Percentiles rank a stretch among this genome's conserved stretches.
Evolutionary conservation across 53 echinoderm and acorn worm species (phyloP).

Genomic region (Patiria pectinifera): DNA sequence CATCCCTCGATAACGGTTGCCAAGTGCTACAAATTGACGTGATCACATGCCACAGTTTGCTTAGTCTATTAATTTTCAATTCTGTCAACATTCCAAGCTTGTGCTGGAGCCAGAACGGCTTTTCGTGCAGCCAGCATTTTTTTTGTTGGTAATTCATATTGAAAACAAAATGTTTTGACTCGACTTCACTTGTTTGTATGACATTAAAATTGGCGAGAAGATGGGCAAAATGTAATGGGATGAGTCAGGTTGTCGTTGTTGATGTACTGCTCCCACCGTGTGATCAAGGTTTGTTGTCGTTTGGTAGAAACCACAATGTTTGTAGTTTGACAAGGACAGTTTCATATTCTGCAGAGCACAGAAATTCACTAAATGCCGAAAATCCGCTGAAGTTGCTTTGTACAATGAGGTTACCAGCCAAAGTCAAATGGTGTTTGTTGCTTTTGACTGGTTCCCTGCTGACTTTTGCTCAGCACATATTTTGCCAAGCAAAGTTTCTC

Average conservation of each 20-base stretch:
- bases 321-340: background rate
- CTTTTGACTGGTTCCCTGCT: too few relatives aligned
- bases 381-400: too few relatives aligned
- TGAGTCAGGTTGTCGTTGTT: too few relatives aligned
- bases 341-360: background rate
- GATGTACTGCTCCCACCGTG: too few relatives aligned
- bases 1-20: constrained; percentile 9
- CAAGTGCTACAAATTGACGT: constrained; percentile 9
- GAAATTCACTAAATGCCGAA: too few relatives aligned
- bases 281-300: too few relatives aligned
- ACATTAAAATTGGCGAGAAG: background rate
- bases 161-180: background rate
- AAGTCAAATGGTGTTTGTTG: too few relatives aligned
- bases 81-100: constrained; percentile 32
- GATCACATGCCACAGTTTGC: background rate
- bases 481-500: too few relatives aligned
- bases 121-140: background rate
- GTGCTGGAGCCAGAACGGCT: background rate
- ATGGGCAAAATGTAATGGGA: too few relatives aligned
- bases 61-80: constrained; percentile 32
- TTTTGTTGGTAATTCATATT: background rate
- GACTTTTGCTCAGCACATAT: too few relatives aligned
- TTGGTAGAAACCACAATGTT: too few relatives aligned
- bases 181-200: background rate
- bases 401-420: too few relatives aligned